A percentile compares a stretch with the other conserved stretches of the same genome.
Evolutionary conservation across 1,140 invertebrate genomes (phyloP).

Genomic region (Acyrthosiphon pisum): DNA sequence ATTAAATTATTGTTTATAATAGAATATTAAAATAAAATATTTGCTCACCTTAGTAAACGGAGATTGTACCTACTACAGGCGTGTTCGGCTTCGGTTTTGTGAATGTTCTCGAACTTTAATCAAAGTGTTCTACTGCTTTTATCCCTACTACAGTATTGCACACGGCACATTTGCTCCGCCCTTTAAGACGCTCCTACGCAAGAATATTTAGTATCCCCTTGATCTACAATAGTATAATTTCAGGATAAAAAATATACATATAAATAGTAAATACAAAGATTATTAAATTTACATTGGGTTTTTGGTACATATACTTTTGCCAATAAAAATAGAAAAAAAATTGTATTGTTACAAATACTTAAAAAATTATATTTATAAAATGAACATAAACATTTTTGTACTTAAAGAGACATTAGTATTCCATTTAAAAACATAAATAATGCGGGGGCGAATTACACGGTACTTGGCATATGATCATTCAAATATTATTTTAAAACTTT

Average conservation of each 20-base stretch:
- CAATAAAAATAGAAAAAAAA: slow-evolving; percentile 37
- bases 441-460: neutral
- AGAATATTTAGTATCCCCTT: slow-evolving; percentile 33
- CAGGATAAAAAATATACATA: slow-evolving; percentile 34
- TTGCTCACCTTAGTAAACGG: slow-evolving; percentile 19
- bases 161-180: slow-evolving; percentile 57
- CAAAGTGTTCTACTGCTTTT: slow-evolving; percentile 43
- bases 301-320: neutral
- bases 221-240: slow-evolving; percentile 17
- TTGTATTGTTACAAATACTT: slow-evolving; percentile 7
- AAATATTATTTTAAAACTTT: slow-evolving; percentile 45
- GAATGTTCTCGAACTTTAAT: slow-evolving; percentile 53
- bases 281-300: slow-evolving; percentile 6
- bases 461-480: slow-evolving; percentile 14
- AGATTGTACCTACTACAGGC: neutral
- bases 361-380: slow-evolving; percentile 20
- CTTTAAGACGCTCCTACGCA: slow-evolving; percentile 50
- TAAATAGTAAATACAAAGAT: slow-evolving; percentile 34
- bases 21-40: slow-evolving; percentile 1
- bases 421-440: slow-evolving; percentile 33
- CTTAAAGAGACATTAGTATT: neutral
- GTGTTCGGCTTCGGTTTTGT: slow-evolving; percentile 55
- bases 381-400: neutral
- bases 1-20: neutral
- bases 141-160: slow-evolving; percentile 54